phyloP scores from a whole-genome alignment of 2,113 vertebrate genomes.

The Argyrosomus japonicus region DNA sequence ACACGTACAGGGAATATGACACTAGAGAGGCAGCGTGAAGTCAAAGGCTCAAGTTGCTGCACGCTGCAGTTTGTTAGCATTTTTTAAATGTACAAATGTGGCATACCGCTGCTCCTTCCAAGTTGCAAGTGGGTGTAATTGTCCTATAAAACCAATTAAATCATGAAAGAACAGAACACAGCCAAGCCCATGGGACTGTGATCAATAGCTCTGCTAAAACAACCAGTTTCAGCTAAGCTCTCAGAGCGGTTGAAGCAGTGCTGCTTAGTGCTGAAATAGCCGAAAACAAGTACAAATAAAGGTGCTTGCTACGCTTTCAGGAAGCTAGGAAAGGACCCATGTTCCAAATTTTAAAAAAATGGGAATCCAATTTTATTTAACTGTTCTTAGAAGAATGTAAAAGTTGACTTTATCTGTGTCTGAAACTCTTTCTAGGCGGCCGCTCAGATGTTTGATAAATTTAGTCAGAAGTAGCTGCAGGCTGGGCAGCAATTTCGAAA shows the following conservation, averaged over 20 bases:
- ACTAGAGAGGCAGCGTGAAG: conserved; percentile 1
- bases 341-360: not conserved
- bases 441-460: conserved; percentile 35
- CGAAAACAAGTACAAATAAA: conserved; percentile 10
- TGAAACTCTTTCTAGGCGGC: conserved; percentile 7
- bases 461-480: conserved; percentile 48
- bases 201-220: conserved; percentile 41
- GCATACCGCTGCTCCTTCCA: conserved; percentile 16
- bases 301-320: not conserved
- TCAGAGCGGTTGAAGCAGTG: not conserved
- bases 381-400: conserved; percentile 18
- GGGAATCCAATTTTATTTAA: not conserved
- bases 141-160: conserved; percentile 53
- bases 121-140: conserved; percentile 36
- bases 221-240: conserved; percentile 20
- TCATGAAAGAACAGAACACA: conserved; percentile 48
- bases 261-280: not conserved
- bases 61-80: conserved; percentile 20
- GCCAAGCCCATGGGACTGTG: conserved; percentile 32
- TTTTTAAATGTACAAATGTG: conserved; percentile 20
- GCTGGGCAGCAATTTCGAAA: conserved; percentile 40
- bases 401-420: conserved; percentile 15
- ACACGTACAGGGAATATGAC: not conserved
- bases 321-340: not conserved
- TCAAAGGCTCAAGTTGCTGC: conserved; percentile 25